These are phyloP conservation scores for Tethya wilhelma DNA, from an alignment of 37 sponge, comb jelly and placozoan species.

Conservation along the genomic window DNA sequence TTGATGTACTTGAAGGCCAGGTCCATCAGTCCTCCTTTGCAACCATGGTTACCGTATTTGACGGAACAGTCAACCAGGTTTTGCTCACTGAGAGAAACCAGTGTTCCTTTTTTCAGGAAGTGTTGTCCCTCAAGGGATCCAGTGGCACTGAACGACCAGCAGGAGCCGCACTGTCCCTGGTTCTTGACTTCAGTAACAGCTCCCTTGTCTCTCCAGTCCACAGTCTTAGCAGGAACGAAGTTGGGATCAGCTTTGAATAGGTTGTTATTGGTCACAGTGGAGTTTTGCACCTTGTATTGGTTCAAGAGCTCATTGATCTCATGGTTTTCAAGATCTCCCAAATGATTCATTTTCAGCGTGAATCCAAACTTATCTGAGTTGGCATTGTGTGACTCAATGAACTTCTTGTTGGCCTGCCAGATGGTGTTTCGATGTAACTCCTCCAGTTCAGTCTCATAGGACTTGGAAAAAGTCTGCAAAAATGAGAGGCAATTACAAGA, in stretches of 20 bases:
- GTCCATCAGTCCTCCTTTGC: constrained; percentile 95
- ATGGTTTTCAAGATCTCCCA: constrained; percentile 47
- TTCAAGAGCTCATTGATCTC: constrained; percentile 43
- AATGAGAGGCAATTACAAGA: no score
- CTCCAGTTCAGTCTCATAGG: constrained; percentile 26
- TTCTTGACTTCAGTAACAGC: constrained; percentile 77
- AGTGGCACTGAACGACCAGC: constrained; percentile 96
- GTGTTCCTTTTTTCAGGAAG: constrained; percentile 10
- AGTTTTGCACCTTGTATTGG: neutral
- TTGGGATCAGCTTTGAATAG: constrained; percentile 4
- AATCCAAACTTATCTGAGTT: constrained; percentile 50
- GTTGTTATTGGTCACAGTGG: neutral
- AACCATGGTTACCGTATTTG: constrained; percentile 90
- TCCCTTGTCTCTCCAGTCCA: constrained; percentile 85
- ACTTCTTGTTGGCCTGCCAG: constrained; percentile 57
- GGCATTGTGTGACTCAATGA: constrained; percentile 54
- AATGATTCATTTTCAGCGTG: constrained; percentile 58
- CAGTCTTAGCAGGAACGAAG: constrained; percentile 19
- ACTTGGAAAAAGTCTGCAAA: constrained; percentile 31
- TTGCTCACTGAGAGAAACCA: constrained; percentile 91
- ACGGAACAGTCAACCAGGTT: constrained; percentile 94
- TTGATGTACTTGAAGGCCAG: constrained; percentile 87
- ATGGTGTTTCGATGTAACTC: constrained; percentile 38
- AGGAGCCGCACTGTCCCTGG: constrained; percentile 93
- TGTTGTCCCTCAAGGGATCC: constrained; percentile 91